Evolutionary conservation across 2,888 invertebrate species (phyloP), one percentile per base, ranked within the genome.

Genomic region (Eristalis pertinax): DNA sequence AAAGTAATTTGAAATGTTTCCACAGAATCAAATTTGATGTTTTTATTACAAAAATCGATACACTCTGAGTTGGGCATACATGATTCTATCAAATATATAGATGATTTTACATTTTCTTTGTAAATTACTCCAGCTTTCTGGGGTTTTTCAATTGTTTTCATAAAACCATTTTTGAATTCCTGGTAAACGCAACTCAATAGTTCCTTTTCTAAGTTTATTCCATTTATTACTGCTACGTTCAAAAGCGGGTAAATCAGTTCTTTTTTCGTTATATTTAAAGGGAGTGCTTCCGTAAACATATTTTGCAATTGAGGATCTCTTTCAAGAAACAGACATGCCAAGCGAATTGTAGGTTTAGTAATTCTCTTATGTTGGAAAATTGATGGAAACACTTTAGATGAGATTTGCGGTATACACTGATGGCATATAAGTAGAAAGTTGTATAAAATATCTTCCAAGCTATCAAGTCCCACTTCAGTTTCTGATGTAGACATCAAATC

Each of bases 41-140:
- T 93, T 92, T 96, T 96, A 22, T 94, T 93, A 70, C 94, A 94
- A 72, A 95, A 93, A 90, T 94, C 94, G 79, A 93, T 90, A 83
- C 95, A 95, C 84, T 95, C 95, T 19, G 94, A 93, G 13, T 93
- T 87, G 0, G 94, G 94, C 95, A 96, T 95, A 90, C 94, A 95
- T 89, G 94, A 93, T 0, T 95, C 92, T 56, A 96, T 94, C 64
- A 97, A 91, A 89, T 94, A 94, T 10, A 93, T 93, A 32, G 96
- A 94, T n/a, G 95, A 94, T 73, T 93, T 91, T 79, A 94, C 94
- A 91, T 95, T 94, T 76, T 94, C 94, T 62, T 94, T 93, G 89
- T 96, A 95, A 70, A 96, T 94, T 89, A 95, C 95, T 0, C 95
- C 95, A 4, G 95, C 95, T 92, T 96, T 96, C 85, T 95, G 95